Conservation (phyloP, 2,888 invertebrate genomes). For the Galeopsomyia nigrocyanea region DNA sequence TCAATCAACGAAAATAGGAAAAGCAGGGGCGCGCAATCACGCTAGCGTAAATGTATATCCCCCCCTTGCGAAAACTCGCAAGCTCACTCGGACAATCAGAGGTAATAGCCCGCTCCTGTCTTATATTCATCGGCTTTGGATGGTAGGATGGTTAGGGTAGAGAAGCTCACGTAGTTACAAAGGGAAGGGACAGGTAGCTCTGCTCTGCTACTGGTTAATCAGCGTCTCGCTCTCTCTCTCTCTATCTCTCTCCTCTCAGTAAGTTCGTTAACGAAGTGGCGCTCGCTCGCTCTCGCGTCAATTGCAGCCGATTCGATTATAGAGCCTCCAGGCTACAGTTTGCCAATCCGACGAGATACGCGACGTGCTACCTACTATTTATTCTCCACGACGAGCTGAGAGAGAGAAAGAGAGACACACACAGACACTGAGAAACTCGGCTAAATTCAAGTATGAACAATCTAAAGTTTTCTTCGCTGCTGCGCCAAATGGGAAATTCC, state of each 20-base stretch:
- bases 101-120: conserved; percentile 1
- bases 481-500: too few species aligned
- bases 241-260: conserved; percentile 36
- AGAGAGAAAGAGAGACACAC: too few species aligned
- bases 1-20: neutral
- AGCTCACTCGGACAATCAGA: neutral
- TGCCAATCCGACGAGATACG: too few species aligned
- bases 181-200: neutral
- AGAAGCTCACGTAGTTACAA: conserved; percentile 20
- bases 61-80: neutral
- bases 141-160: too few species aligned
- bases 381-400: too few species aligned
- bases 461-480: too few species aligned
- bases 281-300: conserved; percentile 49
- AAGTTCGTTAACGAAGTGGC: conserved; percentile 58
- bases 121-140: neutral
- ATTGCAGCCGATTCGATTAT: conserved; percentile 54
- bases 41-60: too few species aligned
- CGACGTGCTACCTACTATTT: too few species aligned
- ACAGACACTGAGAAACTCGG: too few species aligned
- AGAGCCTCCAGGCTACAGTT: conserved; percentile 3
- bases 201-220: conserved; percentile 48
- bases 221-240: conserved; percentile 45
- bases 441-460: too few species aligned
- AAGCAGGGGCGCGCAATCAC: too few species aligned